These are phyloP conservation scores for Platypus cylindrus DNA, from an alignment of 2,888 invertebrate genomes.

Conservation along the genomic window DNA sequence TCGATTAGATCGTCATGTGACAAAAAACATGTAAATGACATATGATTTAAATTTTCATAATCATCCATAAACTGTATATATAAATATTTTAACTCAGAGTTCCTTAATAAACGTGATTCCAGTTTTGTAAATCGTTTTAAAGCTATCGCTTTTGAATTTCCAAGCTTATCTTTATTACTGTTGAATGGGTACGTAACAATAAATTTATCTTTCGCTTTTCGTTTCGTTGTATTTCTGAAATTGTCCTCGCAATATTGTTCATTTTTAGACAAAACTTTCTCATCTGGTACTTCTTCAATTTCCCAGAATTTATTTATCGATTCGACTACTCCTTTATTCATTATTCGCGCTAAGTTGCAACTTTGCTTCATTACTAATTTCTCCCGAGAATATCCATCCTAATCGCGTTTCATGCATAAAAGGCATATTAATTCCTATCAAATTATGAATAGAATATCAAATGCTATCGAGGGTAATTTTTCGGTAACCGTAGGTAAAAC, in stretches of 20 bases:
- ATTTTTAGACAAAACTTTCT: conserved; percentile 1
- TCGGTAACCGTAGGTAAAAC: conserved; percentile 8
- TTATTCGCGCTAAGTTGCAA: no score
- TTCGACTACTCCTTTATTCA: no score
- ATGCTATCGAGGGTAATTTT: conserved; percentile 5
- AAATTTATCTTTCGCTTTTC: conserved; percentile 1
- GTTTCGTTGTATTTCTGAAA: conserved; percentile 4
- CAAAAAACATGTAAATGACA: no score
- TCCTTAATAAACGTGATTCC: not conserved
- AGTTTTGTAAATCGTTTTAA: not conserved
- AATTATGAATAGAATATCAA: conserved; percentile 4
- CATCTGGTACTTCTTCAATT: not conserved
- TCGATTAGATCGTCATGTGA: no score
- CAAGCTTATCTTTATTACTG: not conserved
- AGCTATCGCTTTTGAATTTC: not conserved
- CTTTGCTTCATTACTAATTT: not conserved
- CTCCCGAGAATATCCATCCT: conserved; percentile 10
- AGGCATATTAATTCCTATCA: conserved; percentile 5
- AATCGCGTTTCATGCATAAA: conserved; percentile 9
- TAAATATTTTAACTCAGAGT: not conserved
- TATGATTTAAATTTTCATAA: not conserved
- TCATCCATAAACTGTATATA: not conserved
- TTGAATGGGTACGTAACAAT: conserved; percentile 5
- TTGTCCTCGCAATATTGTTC: conserved; percentile 4
- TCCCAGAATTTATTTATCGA: conserved; percentile 3